phyloP scores from a whole-genome alignment of 2,113 vertebrate species.

The Dascyllus trimaculatus region DNA sequence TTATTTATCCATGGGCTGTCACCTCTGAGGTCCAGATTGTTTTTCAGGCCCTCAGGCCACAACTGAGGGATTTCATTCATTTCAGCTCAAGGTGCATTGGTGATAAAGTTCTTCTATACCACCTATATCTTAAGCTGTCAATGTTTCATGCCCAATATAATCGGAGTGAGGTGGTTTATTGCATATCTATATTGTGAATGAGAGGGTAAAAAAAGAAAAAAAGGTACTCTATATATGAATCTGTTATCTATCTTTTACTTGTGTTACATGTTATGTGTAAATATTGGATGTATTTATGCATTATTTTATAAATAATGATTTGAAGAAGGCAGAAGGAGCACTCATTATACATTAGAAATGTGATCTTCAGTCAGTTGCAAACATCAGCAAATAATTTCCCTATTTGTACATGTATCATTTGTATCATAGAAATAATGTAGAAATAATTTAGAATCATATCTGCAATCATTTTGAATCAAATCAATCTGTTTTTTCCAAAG shows the following conservation, averaged over 20 bases:
- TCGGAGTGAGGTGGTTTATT: constrained; percentile 42
- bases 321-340: no score
- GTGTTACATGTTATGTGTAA: neutral
- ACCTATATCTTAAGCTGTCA: constrained; percentile 73
- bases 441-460: no score
- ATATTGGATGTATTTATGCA: neutral
- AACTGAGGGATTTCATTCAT: constrained; percentile 74
- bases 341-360: no score
- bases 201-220: neutral
- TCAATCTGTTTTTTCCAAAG: no score
- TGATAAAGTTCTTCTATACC: constrained; percentile 67
- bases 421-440: neutral
- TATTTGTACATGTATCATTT: no score
- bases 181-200: constrained; percentile 37
- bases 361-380: no score
- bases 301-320: neutral
- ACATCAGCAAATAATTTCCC: no score
- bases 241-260: neutral
- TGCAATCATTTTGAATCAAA: no score
- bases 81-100: constrained; percentile 68
- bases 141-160: constrained; percentile 72
- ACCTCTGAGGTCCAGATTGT: constrained; percentile 80
- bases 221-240: neutral
- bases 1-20: constrained; percentile 81
- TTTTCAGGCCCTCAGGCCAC: constrained; percentile 73